Evolutionary conservation across 2,113 vertebrate genomes (phyloP).

Genomic region (Chascanopsetta lugubris): DNA sequence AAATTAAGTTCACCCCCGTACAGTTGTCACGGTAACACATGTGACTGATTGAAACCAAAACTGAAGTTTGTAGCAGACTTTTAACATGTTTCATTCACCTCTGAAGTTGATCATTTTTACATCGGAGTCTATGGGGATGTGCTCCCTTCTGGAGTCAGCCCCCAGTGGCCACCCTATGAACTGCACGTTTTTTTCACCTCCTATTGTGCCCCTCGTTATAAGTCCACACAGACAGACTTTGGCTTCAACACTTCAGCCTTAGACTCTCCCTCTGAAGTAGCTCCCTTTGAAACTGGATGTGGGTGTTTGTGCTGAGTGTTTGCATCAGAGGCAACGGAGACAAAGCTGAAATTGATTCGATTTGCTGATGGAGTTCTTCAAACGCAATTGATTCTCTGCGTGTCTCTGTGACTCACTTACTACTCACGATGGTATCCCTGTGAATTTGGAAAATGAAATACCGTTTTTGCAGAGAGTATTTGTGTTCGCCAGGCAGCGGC

Average conservation of each 20-base stretch:
- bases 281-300: constrained; percentile 63
- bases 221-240: constrained; percentile 34
- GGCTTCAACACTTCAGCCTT: constrained; percentile 54
- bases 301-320: constrained; percentile 54
- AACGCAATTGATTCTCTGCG: constrained; percentile 66
- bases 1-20: too few species aligned
- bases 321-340: constrained; percentile 55
- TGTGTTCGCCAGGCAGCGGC: constrained; percentile 17
- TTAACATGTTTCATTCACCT: too few species aligned
- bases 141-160: too few species aligned
- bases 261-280: constrained; percentile 56
- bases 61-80: too few species aligned
- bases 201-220: too few species aligned
- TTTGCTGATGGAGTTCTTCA: constrained; percentile 69
- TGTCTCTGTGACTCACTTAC: constrained; percentile 47
- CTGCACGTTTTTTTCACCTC: too few species aligned
- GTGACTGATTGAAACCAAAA: too few species aligned
- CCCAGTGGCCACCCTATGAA: too few species aligned
- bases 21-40: too few species aligned
- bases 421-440: constrained; percentile 21
- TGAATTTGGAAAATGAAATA: constrained; percentile 32
- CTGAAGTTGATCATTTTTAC: too few species aligned
- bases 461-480: constrained; percentile 23
- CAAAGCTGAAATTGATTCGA: constrained; percentile 67
- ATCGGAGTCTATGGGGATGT: too few species aligned